phyloP scores from a whole-genome alignment of 53 echinoderm and acorn worm genomes.

The Patiria pectinifera region DNA sequence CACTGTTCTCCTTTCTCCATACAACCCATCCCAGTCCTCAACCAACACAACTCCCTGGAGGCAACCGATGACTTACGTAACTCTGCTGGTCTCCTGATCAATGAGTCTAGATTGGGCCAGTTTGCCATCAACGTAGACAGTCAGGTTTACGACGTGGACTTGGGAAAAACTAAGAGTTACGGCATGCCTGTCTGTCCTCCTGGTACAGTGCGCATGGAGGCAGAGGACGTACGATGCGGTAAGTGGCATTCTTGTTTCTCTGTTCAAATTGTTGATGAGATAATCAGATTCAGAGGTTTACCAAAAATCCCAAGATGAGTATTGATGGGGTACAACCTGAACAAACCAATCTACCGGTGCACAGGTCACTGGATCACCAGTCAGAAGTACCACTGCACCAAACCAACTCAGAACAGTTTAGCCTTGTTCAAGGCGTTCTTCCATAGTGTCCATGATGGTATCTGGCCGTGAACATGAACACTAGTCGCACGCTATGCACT shows the following conservation, averaged over 20 bases:
- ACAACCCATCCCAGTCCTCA: not conserved
- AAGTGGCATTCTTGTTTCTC: not conserved
- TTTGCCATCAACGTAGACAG: constrained; percentile 38
- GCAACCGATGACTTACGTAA: not conserved
- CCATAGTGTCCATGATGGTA: too few relatives aligned
- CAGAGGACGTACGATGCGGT: constrained; percentile 29
- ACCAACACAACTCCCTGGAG: not conserved
- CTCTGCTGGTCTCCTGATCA: not conserved
- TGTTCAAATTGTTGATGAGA: too few relatives aligned
- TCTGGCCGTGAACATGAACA: too few relatives aligned
- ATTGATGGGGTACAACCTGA: too few relatives aligned
- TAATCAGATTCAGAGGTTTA: too few relatives aligned
- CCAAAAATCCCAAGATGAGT: too few relatives aligned
- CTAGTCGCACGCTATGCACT: too few relatives aligned
- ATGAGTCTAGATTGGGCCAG: not conserved
- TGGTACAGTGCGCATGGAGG: not conserved
- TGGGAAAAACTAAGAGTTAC: not conserved
- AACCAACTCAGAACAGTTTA: too few relatives aligned
- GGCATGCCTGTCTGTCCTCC: constrained; percentile 19
- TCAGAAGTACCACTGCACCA: too few relatives aligned
- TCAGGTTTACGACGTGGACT: constrained; percentile 35
- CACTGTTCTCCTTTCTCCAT: not conserved
- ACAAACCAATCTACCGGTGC: too few relatives aligned
- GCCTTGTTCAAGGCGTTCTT: too few relatives aligned
- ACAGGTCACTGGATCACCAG: too few relatives aligned